Evolutionary conservation across 1,140 invertebrate species (phyloP).

Genomic region (Atta cephalotes): DNA sequence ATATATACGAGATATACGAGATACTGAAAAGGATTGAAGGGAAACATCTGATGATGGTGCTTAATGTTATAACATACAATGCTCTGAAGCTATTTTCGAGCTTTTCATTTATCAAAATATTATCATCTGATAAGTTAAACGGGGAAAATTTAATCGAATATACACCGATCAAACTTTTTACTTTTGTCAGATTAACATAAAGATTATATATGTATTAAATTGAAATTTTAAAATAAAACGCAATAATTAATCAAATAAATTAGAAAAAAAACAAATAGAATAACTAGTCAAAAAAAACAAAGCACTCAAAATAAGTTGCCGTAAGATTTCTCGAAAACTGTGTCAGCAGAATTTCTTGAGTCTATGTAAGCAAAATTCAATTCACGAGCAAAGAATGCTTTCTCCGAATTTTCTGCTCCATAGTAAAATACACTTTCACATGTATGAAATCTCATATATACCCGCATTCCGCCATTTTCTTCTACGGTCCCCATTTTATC

Average conservation of each 20-base stretch:
- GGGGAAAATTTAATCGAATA: not conserved
- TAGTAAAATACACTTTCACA: slow-evolving; percentile 41
- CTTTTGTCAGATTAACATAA: not conserved
- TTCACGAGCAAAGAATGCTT: slow-evolving; percentile 33
- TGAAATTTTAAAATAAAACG: not conserved
- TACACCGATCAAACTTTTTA: not conserved
- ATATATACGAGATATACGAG: slow-evolving; percentile 30
- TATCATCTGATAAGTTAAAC: not conserved
- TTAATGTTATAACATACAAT: not conserved
- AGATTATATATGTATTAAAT: not conserved
- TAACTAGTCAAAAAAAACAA: not conserved
- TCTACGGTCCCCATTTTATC: slow-evolving; percentile 28
- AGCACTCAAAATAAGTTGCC: not conserved
- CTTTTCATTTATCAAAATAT: not conserved
- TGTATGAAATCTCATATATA: slow-evolving; percentile 49
- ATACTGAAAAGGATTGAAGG: slow-evolving; percentile 37
- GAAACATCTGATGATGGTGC: not conserved
- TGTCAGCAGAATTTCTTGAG: slow-evolving; percentile 19
- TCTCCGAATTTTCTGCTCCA: slow-evolving; percentile 44
- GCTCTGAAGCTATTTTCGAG: not conserved
- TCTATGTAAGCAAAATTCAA: slow-evolving; percentile 34
- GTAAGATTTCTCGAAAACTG: not conserved
- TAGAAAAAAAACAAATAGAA: not conserved
- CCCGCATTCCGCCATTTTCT: slow-evolving; percentile 56
- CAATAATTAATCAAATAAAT: not conserved